These are phyloP conservation scores for Pterocles burchelli DNA, from an alignment of 2,113 vertebrate genomes.

Conservation along the genomic window DNA sequence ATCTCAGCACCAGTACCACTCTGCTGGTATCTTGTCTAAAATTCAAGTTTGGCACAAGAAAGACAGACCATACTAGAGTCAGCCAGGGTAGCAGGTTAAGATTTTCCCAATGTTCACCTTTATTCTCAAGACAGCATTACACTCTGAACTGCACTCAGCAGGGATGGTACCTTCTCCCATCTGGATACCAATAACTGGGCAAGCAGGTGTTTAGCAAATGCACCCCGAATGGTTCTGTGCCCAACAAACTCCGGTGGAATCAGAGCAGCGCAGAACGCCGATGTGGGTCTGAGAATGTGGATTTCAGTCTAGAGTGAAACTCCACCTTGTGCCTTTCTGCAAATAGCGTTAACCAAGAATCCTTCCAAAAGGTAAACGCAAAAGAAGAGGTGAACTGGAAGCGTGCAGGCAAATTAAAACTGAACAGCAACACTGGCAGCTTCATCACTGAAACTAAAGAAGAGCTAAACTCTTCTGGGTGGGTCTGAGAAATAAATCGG, in stretches of 20 bases:
- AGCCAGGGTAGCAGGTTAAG: background rate
- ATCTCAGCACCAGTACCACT: slow-evolving; percentile 19
- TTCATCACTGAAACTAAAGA: background rate
- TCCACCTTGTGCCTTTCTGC: background rate
- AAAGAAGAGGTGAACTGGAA: background rate
- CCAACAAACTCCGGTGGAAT: background rate
- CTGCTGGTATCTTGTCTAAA: background rate
- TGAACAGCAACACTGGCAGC: background rate
- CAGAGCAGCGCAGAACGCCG: background rate
- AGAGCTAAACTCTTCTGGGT: background rate
- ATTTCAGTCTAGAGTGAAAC: background rate
- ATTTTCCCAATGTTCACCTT: background rate
- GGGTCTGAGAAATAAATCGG: background rate
- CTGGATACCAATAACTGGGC: background rate
- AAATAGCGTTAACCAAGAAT: background rate
- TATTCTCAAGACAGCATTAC: background rate
- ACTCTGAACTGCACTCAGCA: background rate
- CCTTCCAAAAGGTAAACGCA: background rate
- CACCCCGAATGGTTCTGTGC: background rate
- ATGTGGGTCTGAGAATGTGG: background rate
- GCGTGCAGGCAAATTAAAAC: background rate
- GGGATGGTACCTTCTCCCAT: background rate
- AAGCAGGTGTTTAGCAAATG: background rate
- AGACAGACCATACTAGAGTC: background rate
- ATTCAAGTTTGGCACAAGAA: background rate